Percentiles rank a stretch among this genome's conserved stretches.
Evolutionary conservation across 1,140 invertebrate genomes (phyloP).

Genomic region (Phthorimaea operculella): DNA sequence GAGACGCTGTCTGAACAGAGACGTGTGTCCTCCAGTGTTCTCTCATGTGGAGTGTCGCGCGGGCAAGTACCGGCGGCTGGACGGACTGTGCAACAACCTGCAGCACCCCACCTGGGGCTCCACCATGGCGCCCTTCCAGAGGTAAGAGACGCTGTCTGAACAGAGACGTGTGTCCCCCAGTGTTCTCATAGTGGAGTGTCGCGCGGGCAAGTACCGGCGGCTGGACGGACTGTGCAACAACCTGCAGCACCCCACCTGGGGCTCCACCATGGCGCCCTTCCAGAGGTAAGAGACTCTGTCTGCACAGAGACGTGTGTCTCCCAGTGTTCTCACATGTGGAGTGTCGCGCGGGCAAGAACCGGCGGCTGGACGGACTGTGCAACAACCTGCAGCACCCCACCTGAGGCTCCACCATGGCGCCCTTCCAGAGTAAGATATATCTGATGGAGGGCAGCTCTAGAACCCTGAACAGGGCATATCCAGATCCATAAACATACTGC

Average conservation of each 20-base stretch:
- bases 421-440: slow-evolving; percentile 80
- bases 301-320: slow-evolving; percentile 88
- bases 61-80: slow-evolving; percentile 90
- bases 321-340: slow-evolving; percentile 89
- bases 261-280: slow-evolving; percentile 85
- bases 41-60: slow-evolving; percentile 87
- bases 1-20: slow-evolving; percentile 71
- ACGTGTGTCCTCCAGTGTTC: slow-evolving; percentile 89
- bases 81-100: slow-evolving; percentile 94
- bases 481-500: too few species aligned
- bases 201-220: slow-evolving; percentile 89
- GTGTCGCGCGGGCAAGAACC: slow-evolving; percentile 89
- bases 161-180: slow-evolving; percentile 87
- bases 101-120: slow-evolving; percentile 92
- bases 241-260: slow-evolving; percentile 90
- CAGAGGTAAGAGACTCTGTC: slow-evolving; percentile 70
- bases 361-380: slow-evolving; percentile 90
- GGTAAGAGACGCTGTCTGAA: slow-evolving; percentile 72
- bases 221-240: slow-evolving; percentile 95
- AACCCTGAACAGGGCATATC: too few species aligned
- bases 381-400: slow-evolving; percentile 92
- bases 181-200: slow-evolving; percentile 89
- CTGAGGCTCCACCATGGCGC: slow-evolving; percentile 88
- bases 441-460: too few species aligned
- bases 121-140: slow-evolving; percentile 83